Evolutionary conservation across 2,888 invertebrate species (phyloP).

Genomic region (Dendrolimus pini): DNA sequence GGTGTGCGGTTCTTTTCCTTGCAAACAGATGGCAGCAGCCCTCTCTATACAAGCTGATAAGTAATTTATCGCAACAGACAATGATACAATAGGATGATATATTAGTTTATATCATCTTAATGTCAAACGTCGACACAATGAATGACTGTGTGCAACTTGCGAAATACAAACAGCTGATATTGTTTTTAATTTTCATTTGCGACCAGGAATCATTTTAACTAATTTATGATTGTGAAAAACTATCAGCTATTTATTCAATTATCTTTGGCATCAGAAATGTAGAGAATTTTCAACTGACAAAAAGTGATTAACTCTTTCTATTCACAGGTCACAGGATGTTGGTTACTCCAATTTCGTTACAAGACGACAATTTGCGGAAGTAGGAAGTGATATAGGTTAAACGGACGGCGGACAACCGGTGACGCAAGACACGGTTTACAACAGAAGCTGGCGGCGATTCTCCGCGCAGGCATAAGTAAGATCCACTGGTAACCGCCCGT

Average conservation of each 20-base stretch:
- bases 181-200: not conserved
- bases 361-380: slow-evolving; percentile 1
- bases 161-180: not conserved
- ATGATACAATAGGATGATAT: not conserved
- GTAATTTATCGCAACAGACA: slow-evolving; percentile 12
- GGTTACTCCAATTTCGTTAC: not conserved
- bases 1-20: slow-evolving; percentile 44
- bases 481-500: slow-evolving; percentile 4
- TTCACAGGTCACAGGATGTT: too few relatives aligned
- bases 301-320: too few relatives aligned
- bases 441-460: slow-evolving; percentile 25
- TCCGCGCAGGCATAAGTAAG: slow-evolving; percentile 13
- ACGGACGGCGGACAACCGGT: slow-evolving; percentile 20
- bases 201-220: too few relatives aligned
- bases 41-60: slow-evolving; percentile 33
- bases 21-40: slow-evolving; percentile 60
- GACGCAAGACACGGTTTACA: slow-evolving; percentile 30
- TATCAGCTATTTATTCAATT: too few relatives aligned
- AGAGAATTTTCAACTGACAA: too few relatives aligned
- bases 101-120: not conserved
- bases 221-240: too few relatives aligned
- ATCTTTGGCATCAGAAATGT: too few relatives aligned
- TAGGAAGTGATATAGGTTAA: slow-evolving; percentile 23
- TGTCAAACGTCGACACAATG: not conserved
- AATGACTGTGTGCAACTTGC: not conserved